These are phyloP conservation scores for Larimichthys crocea DNA, from an alignment of 2,113 vertebrate species.

Conservation along the genomic window DNA sequence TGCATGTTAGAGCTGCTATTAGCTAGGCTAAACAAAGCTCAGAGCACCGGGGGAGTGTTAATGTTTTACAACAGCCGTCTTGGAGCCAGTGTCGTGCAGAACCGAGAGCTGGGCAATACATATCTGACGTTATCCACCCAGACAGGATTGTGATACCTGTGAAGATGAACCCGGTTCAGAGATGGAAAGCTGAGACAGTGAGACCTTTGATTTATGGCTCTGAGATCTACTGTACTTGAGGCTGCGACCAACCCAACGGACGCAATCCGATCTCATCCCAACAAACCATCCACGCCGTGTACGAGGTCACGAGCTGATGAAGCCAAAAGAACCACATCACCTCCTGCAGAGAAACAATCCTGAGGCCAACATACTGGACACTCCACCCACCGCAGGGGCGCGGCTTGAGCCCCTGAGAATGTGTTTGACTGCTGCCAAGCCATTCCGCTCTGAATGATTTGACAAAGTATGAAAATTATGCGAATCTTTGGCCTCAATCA, in stretches of 20 bases:
- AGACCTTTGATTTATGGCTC: no score
- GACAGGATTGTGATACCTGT: no score
- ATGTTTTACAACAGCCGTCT: no score
- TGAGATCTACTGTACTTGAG: no score
- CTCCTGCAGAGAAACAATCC: neutral
- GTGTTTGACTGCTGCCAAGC: neutral
- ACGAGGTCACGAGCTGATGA: neutral
- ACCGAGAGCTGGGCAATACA: no score
- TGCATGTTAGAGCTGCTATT: no score
- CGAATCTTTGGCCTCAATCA: neutral
- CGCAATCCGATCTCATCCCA: neutral
- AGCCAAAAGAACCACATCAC: neutral
- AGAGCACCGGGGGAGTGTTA: no score
- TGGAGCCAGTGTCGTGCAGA: no score
- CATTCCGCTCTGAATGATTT: neutral
- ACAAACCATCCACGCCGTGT: neutral
- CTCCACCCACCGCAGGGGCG: neutral
- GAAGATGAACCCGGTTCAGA: no score
- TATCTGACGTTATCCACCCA: no score
- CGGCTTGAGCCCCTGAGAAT: neutral
- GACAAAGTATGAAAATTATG: neutral
- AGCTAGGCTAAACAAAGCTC: no score
- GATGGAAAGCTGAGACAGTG: neutral
- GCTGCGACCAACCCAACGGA: neutral
- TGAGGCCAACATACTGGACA: neutral